Evolutionary conservation across 2,888 invertebrate species (phyloP).

Genomic region (Eristalis pertinax): DNA sequence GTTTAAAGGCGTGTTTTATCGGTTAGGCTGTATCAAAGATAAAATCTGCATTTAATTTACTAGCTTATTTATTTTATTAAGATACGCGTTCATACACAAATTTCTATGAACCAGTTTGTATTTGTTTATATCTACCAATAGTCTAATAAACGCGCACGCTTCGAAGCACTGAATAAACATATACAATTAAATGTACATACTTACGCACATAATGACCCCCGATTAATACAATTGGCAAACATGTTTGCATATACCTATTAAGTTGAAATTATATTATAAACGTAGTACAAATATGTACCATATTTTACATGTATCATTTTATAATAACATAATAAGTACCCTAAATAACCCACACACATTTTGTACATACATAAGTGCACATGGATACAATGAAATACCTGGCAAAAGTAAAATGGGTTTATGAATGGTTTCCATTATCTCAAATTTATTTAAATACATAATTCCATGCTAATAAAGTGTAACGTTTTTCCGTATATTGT

Average conservation of each 20-base stretch:
- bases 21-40: no score
- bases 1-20: no score
- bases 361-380: no score
- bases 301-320: neutral
- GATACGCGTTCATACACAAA: no score
- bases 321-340: neutral
- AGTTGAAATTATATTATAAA: neutral
- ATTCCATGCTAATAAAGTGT: neutral
- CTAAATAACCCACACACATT: neutral
- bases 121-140: no score
- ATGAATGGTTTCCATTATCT: neutral
- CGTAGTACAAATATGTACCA: neutral
- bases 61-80: neutral
- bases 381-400: neutral
- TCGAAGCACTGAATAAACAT: neutral
- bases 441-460: neutral
- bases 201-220: no score
- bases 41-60: neutral
- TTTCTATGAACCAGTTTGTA: neutral
- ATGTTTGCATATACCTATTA: neutral
- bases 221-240: neutral
- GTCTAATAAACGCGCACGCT: no score
- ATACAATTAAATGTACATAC: neutral
- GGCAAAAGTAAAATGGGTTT: neutral
- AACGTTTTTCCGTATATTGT: neutral